Base-by-base conservation (phyloP, 2,797 vertebrate genomes). In the Anas bernieri region DNA sequence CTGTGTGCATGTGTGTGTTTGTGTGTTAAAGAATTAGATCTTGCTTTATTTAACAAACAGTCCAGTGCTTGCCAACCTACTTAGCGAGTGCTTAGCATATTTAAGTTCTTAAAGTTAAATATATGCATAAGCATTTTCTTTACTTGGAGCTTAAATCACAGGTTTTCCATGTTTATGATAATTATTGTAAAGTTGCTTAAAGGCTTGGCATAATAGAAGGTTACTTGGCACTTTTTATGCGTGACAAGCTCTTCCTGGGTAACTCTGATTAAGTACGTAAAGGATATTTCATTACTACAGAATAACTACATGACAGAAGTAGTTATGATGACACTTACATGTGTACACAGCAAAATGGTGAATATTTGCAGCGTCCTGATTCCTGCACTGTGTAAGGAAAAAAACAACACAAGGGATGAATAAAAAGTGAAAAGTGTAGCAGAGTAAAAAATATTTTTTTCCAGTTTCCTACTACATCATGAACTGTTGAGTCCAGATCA, bases 11-110 rank as follows among this genome's bases (percentile, higher is more conserved):
- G 31, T 39, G 26, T n/a, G 11, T 43, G 17, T 12, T 37, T 62
- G 61, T 30, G 30, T 41, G 37, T 63, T 22, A 26, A 28, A 82
- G 74, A 84, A 86, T 69, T 64, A 70, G 39, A 56, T 33, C 81
- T 92, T 77, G 35, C 72, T 92, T 73, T 82, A 69, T 68, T 86
- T 82, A 88, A 73, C 58, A 25, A 81, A 46, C 52, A 59, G 43
- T 76, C 80, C 58, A 59, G 58, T 21, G 21, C 62, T 69, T 91
- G 79, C 88, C 67, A 94, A 31, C 12, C 48, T 94, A 63, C 39
- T 88, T 88, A 90, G 43, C 80, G 63, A 90, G 43, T 46, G 23
- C 30, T 88, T 37, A 72, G 55, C 18, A 35, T 59, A 43, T 45
- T 50, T 39, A 54, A 81, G 3, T 75, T 70, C 69, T 88, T 86